Conservation (phyloP, 2,113 vertebrate genomes). For the Podilymbus podiceps region DNA sequence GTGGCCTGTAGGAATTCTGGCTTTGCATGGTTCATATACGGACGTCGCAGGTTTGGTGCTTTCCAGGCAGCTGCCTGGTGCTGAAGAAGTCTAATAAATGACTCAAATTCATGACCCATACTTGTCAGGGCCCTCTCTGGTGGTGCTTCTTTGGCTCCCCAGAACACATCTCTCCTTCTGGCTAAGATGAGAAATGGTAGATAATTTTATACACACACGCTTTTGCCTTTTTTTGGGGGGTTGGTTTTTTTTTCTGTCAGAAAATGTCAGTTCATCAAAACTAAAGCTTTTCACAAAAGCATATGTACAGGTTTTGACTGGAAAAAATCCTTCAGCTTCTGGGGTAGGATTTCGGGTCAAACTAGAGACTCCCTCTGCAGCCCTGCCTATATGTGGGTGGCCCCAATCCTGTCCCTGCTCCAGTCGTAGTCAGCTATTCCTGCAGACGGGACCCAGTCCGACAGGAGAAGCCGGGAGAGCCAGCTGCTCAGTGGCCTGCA, state of each 20-base stretch:
- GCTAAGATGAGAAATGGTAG: neutral
- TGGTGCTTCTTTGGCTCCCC: neutral
- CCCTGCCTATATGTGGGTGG: neutral
- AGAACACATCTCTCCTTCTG: neutral
- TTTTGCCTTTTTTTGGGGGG: too few species aligned
- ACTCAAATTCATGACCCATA: neutral
- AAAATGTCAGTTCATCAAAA: neutral
- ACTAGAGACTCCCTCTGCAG: neutral
- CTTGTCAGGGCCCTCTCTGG: neutral
- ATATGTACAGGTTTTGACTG: neutral
- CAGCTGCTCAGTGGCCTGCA: accelerated
- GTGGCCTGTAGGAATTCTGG: neutral
- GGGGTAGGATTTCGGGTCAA: neutral
- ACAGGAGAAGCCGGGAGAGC: neutral
- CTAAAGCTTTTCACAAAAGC: neutral
- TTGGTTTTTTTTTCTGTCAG: neutral
- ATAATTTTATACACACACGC: neutral
- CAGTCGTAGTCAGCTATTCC: neutral
- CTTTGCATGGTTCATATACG: neutral
- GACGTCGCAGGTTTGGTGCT: neutral
- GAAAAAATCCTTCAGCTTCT: neutral
- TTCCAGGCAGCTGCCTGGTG: neutral
- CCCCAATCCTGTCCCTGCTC: too few species aligned
- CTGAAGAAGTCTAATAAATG: neutral
- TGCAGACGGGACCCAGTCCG: neutral